Evolutionary conservation across 2,797 vertebrate species (phyloP).

Genomic region (Gobio occitaniae): DNA sequence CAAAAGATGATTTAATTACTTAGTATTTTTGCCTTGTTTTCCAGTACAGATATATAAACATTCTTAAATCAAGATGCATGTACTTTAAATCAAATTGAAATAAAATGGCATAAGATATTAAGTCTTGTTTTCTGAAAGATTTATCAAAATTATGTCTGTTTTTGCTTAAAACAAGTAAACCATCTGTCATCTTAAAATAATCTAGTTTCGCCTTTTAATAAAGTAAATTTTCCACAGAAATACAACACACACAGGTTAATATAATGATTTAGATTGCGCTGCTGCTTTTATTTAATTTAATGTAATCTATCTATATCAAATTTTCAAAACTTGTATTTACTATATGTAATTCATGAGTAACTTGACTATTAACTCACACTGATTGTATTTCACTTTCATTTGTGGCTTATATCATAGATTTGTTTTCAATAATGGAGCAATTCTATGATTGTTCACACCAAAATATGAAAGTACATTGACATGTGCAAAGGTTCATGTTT

Average conservation of each 20-base stretch:
- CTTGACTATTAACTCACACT: neutral
- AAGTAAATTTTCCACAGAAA: neutral
- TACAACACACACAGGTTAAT: neutral
- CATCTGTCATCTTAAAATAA: neutral
- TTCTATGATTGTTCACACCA: neutral
- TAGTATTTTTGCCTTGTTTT: too few species aligned
- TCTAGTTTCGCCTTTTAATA: neutral
- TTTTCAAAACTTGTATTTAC: too few species aligned
- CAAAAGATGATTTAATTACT: neutral
- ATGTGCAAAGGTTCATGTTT: slow-evolving; percentile 17
- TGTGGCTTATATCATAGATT: neutral
- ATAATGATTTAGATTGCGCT: neutral
- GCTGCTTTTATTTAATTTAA: neutral
- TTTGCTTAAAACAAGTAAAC: neutral
- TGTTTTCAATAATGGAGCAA: slow-evolving; percentile 16
- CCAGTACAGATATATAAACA: neutral
- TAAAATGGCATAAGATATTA: neutral
- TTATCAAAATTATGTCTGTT: neutral
- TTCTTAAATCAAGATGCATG: neutral
- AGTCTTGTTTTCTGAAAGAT: neutral
- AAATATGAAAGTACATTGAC: slow-evolving; percentile 34
- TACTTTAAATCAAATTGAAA: too few species aligned
- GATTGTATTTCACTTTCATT: neutral
- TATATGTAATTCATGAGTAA: neutral
- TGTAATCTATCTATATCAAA: neutral